A percentile compares a stretch with the other conserved stretches of the same genome.
Conservation (phyloP, 2,113 vertebrate genomes). For the Motacilla tschutschensis region DNA sequence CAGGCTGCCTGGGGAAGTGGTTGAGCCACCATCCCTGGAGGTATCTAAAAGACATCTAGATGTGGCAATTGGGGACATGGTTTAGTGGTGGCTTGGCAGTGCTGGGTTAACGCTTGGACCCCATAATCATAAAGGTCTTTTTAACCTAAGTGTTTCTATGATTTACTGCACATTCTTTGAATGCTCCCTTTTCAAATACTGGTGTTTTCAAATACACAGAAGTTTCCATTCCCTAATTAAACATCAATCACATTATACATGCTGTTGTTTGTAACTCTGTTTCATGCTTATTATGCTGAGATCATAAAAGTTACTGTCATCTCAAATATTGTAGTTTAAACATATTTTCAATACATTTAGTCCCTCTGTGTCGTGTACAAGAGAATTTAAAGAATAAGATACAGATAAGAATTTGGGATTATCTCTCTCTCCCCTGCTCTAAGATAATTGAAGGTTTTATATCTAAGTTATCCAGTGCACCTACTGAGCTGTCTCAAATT, state of each 20-base stretch:
- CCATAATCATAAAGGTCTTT: not conserved
- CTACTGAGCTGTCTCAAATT: not conserved
- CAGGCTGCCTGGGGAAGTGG: not conserved
- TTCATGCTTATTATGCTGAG: not conserved
- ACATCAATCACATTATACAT: not conserved
- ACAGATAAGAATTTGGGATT: not conserved
- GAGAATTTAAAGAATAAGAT: not conserved
- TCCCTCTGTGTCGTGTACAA: not conserved
- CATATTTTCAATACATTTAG: not conserved
- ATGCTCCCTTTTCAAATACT: not conserved
- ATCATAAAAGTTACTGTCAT: not conserved
- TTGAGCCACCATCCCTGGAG: not conserved
- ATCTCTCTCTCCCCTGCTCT: not conserved
- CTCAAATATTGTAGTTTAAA: not conserved
- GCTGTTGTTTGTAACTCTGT: not conserved
- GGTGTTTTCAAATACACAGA: not conserved
- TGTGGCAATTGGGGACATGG: not conserved
- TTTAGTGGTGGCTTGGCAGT: not conserved
- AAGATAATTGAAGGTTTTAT: not conserved
- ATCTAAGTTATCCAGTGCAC: not conserved
- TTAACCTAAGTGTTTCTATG: not conserved
- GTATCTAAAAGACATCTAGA: not conserved
- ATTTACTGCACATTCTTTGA: not conserved
- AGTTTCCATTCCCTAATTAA: not conserved
- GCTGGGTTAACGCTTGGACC: not conserved